Evolutionary conservation across 2,113 vertebrate genomes (phyloP).

Genomic region (Daboia siamensis): DNA sequence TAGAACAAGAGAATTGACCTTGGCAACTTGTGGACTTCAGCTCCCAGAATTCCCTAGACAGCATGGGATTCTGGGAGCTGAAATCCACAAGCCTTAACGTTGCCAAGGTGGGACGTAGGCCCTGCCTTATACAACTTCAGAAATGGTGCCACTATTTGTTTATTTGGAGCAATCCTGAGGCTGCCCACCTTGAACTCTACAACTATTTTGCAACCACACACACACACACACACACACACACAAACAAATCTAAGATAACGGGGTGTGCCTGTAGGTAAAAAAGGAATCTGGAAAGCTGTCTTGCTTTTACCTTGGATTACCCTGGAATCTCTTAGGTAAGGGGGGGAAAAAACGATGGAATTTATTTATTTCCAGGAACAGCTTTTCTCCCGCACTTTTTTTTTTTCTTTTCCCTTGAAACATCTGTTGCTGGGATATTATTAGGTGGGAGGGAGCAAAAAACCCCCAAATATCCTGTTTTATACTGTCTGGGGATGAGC

Average conservation of each 20-base stretch:
- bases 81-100: background rate
- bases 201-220: background rate
- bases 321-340: background rate
- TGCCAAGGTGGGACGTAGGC: background rate
- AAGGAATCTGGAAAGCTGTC: background rate
- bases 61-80: background rate
- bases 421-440: background rate
- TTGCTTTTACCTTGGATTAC: background rate
- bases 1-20: background rate
- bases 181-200: background rate
- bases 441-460: background rate
- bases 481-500: background rate
- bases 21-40: background rate
- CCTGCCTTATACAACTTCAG: background rate
- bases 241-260: background rate
- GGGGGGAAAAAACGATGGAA: rapidly evolving
- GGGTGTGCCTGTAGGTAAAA: background rate
- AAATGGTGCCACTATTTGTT: background rate
- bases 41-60: background rate
- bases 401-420: background rate
- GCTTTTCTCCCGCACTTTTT: background rate
- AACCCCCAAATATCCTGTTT: background rate
- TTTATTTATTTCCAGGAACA: background rate
- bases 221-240: background rate
- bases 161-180: background rate